Conservation (phyloP, 2,113 vertebrate genomes). For the Solea senegalensis region DNA sequence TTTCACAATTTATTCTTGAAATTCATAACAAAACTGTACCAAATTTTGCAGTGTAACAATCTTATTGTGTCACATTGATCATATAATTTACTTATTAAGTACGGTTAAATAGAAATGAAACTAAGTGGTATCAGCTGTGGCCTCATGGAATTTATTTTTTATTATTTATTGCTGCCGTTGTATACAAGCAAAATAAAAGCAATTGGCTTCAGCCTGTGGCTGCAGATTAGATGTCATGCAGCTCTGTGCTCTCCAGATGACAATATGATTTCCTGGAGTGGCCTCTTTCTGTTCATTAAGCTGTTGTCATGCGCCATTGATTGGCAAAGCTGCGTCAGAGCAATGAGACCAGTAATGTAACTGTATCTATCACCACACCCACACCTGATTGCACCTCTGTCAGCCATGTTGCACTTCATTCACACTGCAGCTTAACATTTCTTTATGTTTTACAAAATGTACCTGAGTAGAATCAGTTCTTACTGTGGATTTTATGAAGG, state of each 20-base stretch:
- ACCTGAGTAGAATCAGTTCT: too few species aligned
- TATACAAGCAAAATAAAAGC: background rate
- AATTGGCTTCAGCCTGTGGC: background rate
- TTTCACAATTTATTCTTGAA: too few species aligned
- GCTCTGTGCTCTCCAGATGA: background rate
- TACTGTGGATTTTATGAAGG: too few species aligned
- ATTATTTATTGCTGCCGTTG: too few species aligned
- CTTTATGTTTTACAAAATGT: too few species aligned
- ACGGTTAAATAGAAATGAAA: too few species aligned
- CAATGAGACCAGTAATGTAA: background rate
- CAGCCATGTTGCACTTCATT: background rate
- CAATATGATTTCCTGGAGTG: background rate
- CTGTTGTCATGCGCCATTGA: background rate
- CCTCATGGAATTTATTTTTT: too few species aligned
- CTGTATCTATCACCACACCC: background rate
- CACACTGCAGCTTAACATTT: background rate
- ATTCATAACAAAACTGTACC: too few species aligned
- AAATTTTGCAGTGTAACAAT: too few species aligned
- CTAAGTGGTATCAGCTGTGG: too few species aligned
- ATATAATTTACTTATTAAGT: too few species aligned
- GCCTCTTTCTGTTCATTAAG: background rate
- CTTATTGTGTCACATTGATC: too few species aligned
- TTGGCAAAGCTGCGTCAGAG: conserved; percentile 1
- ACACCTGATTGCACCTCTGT: background rate
- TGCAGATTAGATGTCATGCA: background rate